phyloP scores from a whole-genome alignment of 2,797 vertebrate species.

The Danio tinwini region DNA sequence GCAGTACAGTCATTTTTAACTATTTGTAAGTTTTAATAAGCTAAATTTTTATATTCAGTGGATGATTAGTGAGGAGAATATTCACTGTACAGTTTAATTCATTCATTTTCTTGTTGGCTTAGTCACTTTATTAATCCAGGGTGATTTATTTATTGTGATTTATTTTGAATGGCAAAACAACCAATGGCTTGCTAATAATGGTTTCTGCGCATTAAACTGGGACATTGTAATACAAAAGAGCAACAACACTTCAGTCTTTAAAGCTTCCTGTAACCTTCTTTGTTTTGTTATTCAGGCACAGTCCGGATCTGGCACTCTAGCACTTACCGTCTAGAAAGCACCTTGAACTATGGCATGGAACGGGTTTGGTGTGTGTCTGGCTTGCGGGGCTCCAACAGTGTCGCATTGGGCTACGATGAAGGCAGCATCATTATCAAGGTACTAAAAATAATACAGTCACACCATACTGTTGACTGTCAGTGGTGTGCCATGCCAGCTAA shows the following conservation, averaged over 20 bases:
- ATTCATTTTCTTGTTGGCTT: too few relatives aligned
- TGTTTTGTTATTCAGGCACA: conserved; percentile 79
- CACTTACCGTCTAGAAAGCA: conserved; percentile 96
- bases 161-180: too few relatives aligned
- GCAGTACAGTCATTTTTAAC: too few relatives aligned
- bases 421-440: conserved; percentile 99
- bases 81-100: too few relatives aligned
- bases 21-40: too few relatives aligned
- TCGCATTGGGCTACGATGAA: conserved; percentile 95
- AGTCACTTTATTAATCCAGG: too few relatives aligned
- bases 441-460: conserved; percentile 10
- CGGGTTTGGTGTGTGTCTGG: conserved; percentile 97
- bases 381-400: conserved; percentile 94
- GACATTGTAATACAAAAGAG: neutral
- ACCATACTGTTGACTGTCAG: neutral
- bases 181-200: too few relatives aligned
- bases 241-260: neutral
- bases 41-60: too few relatives aligned
- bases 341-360: conserved; percentile 98
- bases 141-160: too few relatives aligned
- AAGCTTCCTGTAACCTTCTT: neutral
- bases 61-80: too few relatives aligned
- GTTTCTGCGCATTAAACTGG: neutral
- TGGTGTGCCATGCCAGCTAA: neutral
- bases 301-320: conserved; percentile 98